These are phyloP conservation scores for Temnothorax unifasciatus DNA, from an alignment of 2,888 invertebrate genomes.

Conservation along the genomic window DNA sequence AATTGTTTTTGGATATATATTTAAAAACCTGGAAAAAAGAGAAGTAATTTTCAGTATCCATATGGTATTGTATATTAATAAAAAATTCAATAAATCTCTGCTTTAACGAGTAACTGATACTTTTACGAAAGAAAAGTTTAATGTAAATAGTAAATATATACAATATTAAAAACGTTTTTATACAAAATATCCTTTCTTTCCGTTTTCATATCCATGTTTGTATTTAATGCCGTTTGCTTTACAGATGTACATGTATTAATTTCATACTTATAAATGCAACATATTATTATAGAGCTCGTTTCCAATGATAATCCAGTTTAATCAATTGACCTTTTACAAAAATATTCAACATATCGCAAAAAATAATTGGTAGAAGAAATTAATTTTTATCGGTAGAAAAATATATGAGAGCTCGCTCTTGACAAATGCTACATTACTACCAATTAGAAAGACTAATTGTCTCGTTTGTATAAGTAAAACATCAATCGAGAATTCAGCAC, in stretches of 20 bases:
- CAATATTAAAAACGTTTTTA: constrained; percentile 5
- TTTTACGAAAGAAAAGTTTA: not conserved
- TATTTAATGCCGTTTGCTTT: not conserved
- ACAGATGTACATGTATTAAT: not conserved
- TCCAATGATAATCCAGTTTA: not conserved
- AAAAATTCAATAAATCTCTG: constrained; percentile 32
- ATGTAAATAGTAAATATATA: not conserved
- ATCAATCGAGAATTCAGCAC: not conserved
- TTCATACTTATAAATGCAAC: not conserved
- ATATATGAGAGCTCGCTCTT: not conserved
- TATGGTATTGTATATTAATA: not conserved
- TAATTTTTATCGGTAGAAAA: constrained; percentile 3
- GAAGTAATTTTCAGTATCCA: not conserved
- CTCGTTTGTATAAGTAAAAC: constrained; percentile 10
- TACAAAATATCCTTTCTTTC: not conserved
- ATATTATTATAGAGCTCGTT: not conserved
- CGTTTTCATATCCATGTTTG: not conserved
- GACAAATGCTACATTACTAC: not conserved
- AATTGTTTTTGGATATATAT: constrained; percentile 5
- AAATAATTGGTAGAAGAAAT: not conserved
- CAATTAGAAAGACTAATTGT: constrained; percentile 14
- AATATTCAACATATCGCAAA: not conserved
- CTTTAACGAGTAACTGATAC: constrained; percentile 5
- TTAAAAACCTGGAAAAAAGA: not conserved
- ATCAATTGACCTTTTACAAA: not conserved